These are phyloP conservation scores for Chaenodraco wilsoni DNA, from an alignment of 2,797 vertebrate species.

Conservation along the genomic window DNA sequence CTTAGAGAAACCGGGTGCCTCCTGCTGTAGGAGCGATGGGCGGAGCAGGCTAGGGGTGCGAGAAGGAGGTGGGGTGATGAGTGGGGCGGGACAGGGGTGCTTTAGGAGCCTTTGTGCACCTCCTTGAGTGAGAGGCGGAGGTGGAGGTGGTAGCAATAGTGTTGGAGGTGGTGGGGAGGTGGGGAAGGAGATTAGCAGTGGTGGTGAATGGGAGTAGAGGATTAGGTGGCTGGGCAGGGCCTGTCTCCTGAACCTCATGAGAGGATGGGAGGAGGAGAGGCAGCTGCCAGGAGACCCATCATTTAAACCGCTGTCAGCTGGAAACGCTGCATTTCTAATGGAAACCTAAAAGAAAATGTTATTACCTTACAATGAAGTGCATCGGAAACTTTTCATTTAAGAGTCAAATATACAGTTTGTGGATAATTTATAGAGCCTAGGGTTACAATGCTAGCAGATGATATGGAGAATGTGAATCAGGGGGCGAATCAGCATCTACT, in stretches of 20 bases:
- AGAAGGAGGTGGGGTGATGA: conserved; percentile 70
- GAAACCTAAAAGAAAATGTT: no score
- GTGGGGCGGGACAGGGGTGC: conserved; percentile 66
- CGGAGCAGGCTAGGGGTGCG: conserved; percentile 75
- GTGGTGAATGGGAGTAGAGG: conserved; percentile 94
- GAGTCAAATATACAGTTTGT: neutral
- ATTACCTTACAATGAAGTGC: neutral
- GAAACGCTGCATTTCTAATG: no score
- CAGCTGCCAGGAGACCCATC: conserved; percentile 70
- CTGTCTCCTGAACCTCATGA: conserved; percentile 74
- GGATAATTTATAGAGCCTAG: neutral
- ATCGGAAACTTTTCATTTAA: neutral
- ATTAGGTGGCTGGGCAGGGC: conserved; percentile 88
- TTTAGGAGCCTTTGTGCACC: conserved; percentile 81
- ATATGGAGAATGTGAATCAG: neutral
- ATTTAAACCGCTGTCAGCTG: conserved; percentile 31
- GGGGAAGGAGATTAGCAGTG: conserved; percentile 93
- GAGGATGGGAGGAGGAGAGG: conserved; percentile 68
- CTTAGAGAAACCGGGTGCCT: conserved; percentile 74
- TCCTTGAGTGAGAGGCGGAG: conserved; percentile 79
- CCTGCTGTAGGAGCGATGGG: conserved; percentile 74
- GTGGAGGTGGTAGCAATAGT: conserved; percentile 73
- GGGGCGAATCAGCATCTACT: no score
- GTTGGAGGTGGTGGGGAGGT: conserved; percentile 62
- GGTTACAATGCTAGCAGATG: neutral